A percentile compares a stretch with the other conserved stretches of the same genome.
These are phyloP conservation scores for Pardosa pseudoannulata DNA, from an alignment of 2,888 invertebrate species.

Conservation along the genomic window DNA sequence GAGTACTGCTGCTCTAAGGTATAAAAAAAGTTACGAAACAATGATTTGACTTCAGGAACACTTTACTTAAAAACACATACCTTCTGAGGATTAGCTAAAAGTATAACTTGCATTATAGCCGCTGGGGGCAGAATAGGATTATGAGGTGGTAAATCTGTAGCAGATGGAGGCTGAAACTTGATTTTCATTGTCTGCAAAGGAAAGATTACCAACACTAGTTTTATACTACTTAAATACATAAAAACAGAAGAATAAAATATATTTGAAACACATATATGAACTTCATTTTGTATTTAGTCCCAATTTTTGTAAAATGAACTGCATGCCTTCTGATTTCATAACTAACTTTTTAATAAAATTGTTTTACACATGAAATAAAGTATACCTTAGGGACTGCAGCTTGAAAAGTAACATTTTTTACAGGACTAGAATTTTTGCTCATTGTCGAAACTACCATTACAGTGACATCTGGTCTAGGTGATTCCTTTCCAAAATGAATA, in stretches of 20 bases:
- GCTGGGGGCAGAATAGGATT: conserved; percentile 93
- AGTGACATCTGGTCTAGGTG: conserved; percentile 86
- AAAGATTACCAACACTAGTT: too few species aligned
- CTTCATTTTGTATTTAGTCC: too few species aligned
- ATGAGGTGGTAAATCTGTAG: conserved; percentile 85
- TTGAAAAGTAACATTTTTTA: conserved; percentile 90
- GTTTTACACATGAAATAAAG: too few species aligned
- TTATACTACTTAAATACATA: too few species aligned
- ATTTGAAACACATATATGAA: too few species aligned
- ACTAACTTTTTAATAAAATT: too few species aligned
- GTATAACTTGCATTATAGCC: conserved; percentile 92
- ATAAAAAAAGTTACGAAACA: too few species aligned
- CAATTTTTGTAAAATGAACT: too few species aligned
- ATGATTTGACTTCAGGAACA: too few species aligned
- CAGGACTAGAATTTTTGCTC: conserved; percentile 85
- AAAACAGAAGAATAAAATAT: too few species aligned
- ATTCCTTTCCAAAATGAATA: conserved; percentile 88
- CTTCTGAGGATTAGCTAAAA: conserved; percentile 82
- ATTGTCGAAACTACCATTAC: conserved; percentile 91
- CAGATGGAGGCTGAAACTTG: conserved; percentile 88
- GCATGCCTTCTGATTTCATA: too few species aligned
- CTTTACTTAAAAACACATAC: conserved; percentile 22
- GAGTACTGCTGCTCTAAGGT: too few species aligned
- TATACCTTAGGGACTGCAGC: conserved; percentile 92
- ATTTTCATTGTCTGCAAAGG: conserved; percentile 89